Base-by-base conservation (phyloP, 92 coral and sea anemone genomes). In the Isaurus tuberculatus region DNA sequence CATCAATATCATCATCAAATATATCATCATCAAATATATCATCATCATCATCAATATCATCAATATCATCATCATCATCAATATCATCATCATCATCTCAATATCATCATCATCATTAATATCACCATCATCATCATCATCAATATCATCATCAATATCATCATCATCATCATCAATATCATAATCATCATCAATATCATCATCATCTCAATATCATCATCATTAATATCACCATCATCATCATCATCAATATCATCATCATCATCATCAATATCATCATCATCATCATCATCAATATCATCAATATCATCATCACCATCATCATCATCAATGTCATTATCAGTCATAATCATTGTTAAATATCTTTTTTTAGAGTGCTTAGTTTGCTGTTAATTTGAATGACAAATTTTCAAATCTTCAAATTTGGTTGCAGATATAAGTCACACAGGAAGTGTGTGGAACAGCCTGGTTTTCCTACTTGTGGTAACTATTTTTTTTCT, bases 361-460 rank as follows among this genome's bases (percentile, higher is more conserved):
- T 57, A 19, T 57, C 20, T 17, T 57, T 57, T 1, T 57, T 20
- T n/a, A n/a, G n/a, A n/a, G n/a, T n/a, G n/a, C n/a, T n/a, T n/a
- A n/a, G n/a, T n/a, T n/a, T n/a, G n/a, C n/a, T n/a, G n/a, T n/a
- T n/a, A n/a, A n/a, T n/a, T n/a, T n/a, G n/a, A n/a, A n/a, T n/a
- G n/a, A n/a, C n/a, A n/a, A n/a, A n/a, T n/a, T 63, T 63, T 71
- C 13, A 42, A 55, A 33, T 77, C 82, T 58, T 60, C 23, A 46
- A 77, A 77, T 77, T 33, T 17, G 34, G 57, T 77, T 77, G 70
- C 82, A 77, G 82, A 61, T 77, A 32, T 77, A 77, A 77, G 51
- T 77, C 70, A 10, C 82, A 77, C 82, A 77, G 58, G 82, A 77
- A 77, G 82, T 77, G 82, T 55, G 69, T n/a, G 30, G 73, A 84